phyloP scores from a whole-genome alignment of 2,113 vertebrate species.

The Etheostoma cragini region DNA sequence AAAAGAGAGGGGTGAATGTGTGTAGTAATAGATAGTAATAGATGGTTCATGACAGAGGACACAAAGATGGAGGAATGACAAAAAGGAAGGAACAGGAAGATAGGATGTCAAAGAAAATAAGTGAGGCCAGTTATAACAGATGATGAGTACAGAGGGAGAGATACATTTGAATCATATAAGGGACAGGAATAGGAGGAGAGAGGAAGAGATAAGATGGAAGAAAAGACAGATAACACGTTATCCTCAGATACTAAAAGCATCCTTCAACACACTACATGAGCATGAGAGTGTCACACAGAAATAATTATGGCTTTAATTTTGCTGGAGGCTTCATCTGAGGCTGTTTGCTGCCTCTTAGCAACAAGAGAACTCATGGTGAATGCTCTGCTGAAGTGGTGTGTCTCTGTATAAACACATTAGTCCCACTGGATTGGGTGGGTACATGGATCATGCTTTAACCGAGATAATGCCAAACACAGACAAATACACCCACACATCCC shows the following conservation, averaged over 20 bases:
- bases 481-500: not conserved
- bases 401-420: constrained; percentile 18
- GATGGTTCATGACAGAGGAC: constrained; percentile 1
- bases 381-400: constrained; percentile 17
- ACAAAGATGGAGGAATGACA: constrained; percentile 8
- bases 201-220: constrained; percentile 5
- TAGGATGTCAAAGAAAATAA: not conserved
- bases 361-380: constrained; percentile 12
- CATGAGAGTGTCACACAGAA: constrained; percentile 1
- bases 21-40: not conserved
- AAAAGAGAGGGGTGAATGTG: not conserved
- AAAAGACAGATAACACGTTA: not conserved
- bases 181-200: not conserved
- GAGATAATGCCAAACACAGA: not conserved
- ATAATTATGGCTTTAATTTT: constrained; percentile 63
- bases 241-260: not conserved
- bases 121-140: constrained; percentile 2
- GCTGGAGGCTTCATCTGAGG: constrained; percentile 29
- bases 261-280: constrained; percentile 13
- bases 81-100: constrained; percentile 1
- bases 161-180: constrained; percentile 1
- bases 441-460: not conserved
- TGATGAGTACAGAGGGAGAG: not conserved
- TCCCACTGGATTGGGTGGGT: constrained; percentile 19
- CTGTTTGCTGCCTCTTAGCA: constrained; percentile 17